Conservation (phyloP, 2,113 vertebrate species). For the Gymnobelideus leadbeateri region DNA sequence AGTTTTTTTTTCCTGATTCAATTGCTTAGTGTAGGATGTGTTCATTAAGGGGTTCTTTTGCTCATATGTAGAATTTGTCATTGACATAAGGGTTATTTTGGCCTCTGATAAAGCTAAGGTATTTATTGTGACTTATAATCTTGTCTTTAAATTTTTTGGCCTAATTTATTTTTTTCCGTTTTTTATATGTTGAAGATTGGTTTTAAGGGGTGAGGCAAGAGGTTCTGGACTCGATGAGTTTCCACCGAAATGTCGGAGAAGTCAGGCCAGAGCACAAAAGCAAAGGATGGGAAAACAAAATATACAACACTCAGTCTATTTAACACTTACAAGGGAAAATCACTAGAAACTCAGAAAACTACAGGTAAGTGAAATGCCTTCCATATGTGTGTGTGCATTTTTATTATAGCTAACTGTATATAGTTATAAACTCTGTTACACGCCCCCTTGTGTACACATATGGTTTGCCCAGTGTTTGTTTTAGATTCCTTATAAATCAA, state of each 20-base stretch:
- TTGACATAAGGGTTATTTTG: not conserved
- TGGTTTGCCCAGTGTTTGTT: not conserved
- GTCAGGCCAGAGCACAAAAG: conserved; percentile 99
- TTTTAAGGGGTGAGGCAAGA: conserved; percentile 91
- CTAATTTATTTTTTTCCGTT: conserved; percentile 38
- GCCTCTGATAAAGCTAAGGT: not conserved
- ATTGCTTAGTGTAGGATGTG: not conserved
- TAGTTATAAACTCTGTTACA: not conserved
- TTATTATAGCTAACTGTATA: no score
- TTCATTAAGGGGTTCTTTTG: not conserved
- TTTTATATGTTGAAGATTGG: conserved; percentile 83
- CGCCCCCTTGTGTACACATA: not conserved
- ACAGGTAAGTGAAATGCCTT: conserved; percentile 89
- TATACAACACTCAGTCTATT: conserved; percentile 99
- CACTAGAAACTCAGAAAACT: conserved; percentile 99
- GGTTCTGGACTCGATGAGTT: conserved; percentile 99
- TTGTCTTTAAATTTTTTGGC: not conserved
- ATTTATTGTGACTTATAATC: not conserved
- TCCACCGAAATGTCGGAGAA: conserved; percentile 99
- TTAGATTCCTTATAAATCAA: not conserved
- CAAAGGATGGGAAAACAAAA: conserved; percentile 99
- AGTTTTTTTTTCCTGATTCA: not conserved
- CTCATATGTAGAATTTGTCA: not conserved
- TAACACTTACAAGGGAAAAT: conserved; percentile 99
- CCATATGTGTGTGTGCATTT: not conserved